phyloP scores from a whole-genome alignment of 2,797 vertebrate species.

The Martes flavigula region DNA sequence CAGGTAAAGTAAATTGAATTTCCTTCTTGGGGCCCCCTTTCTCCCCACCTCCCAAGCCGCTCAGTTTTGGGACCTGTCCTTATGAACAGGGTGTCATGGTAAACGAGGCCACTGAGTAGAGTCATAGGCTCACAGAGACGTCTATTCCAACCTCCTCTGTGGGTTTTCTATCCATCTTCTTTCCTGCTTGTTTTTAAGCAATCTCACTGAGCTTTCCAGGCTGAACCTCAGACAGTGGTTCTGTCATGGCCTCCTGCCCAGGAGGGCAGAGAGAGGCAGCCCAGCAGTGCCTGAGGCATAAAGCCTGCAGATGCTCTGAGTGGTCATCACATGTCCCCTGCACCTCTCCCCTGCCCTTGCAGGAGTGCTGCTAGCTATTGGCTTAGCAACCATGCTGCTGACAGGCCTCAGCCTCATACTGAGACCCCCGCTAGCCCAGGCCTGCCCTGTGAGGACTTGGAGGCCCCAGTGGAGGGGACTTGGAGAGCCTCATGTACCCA shows the following conservation, averaged over 20 bases:
- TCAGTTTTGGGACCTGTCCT: not conserved
- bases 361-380: conserved; percentile 89
- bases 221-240: not conserved
- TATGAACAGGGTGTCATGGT: not conserved
- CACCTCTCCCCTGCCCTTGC: not conserved
- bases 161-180: not conserved
- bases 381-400: conserved; percentile 85
- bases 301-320: not conserved
- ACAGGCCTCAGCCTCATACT: conserved; percentile 88
- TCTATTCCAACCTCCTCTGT: not conserved
- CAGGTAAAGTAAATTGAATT: not conserved
- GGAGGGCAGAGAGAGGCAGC: not conserved
- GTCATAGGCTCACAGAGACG: not conserved
- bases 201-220: not conserved
- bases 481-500: conserved; percentile 86
- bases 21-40: not conserved
- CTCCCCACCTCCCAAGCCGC: not conserved
- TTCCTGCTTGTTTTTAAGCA: not conserved
- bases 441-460: conserved; percentile 84
- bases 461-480: conserved; percentile 93
- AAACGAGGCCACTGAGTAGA: not conserved
- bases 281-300: not conserved
- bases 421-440: conserved; percentile 82
- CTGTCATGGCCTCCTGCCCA: not conserved
- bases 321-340: not conserved